These are phyloP conservation scores for Stenurella melanura DNA, from an alignment of 2,888 invertebrate genomes.

Conservation along the genomic window DNA sequence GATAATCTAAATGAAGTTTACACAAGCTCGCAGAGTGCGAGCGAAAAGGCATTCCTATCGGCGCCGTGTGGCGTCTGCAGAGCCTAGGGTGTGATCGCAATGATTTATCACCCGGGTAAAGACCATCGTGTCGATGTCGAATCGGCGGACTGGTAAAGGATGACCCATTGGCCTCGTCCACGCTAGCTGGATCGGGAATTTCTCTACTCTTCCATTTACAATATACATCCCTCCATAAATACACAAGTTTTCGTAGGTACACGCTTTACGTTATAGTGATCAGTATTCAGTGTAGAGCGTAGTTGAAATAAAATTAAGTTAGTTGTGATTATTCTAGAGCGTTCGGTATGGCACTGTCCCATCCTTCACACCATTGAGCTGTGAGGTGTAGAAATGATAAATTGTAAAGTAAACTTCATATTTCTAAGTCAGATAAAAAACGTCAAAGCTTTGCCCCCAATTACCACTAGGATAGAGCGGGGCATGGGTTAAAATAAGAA, in stretches of 20 bases:
- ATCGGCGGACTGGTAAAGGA: constrained; percentile 12
- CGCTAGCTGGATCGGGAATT: not conserved
- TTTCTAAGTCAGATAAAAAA: too few species aligned
- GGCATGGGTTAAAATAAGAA: too few species aligned
- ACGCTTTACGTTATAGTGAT: too few species aligned
- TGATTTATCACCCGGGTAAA: constrained; percentile 32
- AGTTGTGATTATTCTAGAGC: not conserved
- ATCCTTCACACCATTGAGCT: too few species aligned
- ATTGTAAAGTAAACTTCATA: too few species aligned
- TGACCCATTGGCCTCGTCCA: not conserved
- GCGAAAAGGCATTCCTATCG: constrained; percentile 23
- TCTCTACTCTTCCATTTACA: not conserved
- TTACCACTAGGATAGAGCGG: too few species aligned
- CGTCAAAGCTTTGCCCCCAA: too few species aligned
- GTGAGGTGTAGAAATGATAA: too few species aligned
- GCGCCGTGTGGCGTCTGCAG: constrained; percentile 35
- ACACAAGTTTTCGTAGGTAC: not conserved
- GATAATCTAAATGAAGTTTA: not conserved
- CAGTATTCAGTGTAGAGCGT: too few species aligned
- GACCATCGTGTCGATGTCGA: constrained; percentile 21
- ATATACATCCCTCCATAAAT: not conserved
- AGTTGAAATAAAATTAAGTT: not conserved
- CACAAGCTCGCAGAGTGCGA: not conserved
- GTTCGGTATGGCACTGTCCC: not conserved
- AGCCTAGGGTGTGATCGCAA: constrained; percentile 38